Evolutionary conservation across 2,797 vertebrate species (phyloP), one percentile per base, ranked within the genome.

Genomic region (Poecile montanus): DNA sequence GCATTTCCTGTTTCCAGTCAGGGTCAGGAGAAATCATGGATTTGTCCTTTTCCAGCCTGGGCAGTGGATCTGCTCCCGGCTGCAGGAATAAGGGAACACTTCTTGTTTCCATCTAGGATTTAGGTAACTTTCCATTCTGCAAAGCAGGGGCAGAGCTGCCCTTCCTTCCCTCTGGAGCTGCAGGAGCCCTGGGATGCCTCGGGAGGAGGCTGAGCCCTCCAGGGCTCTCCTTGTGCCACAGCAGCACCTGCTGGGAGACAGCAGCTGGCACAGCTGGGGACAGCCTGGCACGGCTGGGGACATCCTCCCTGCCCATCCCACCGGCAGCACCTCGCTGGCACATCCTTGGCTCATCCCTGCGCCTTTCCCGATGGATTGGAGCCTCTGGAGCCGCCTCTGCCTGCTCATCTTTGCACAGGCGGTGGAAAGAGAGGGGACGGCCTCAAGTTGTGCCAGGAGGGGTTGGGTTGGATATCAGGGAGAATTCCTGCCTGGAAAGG

Each of bases 201-300:
- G 23, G 47, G 16, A 71, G 75, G 82, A 57, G 60, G 74, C 48
- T 34, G 61, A 94, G 84, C 89, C 91, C 85, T 96, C 10, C 7
- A 8, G 95, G 88, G 50, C 48, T 89, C 77, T 94, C 82, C 93
- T 89, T 61, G 85, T 94, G 87, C 89, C 89, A 65, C 89, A 97
- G 96, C 97, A 97, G 75, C 96, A 27, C 48, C 57, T 91, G 70
- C 51, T 87, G 73, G 96, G 38, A 2, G 5, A 6, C 13, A 65
- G 34, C 16, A 18, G 38, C 65, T 53, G 19, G 53, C 67, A 83
- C 73, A 40, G 84, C 62, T 50, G 77, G 77, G 2, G 42, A 42
- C 42, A 42, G 14, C 42, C 42, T 42, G 42, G 42, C 42, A 65
- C 20, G 8, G 40, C 42, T 5, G 53, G 70, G 8, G 36, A 19